Percentiles rank a stretch among this genome's conserved stretches.
phyloP scores from a whole-genome alignment of 2,888 invertebrate genomes.

The Polydrusus pterygomalis region DNA sequence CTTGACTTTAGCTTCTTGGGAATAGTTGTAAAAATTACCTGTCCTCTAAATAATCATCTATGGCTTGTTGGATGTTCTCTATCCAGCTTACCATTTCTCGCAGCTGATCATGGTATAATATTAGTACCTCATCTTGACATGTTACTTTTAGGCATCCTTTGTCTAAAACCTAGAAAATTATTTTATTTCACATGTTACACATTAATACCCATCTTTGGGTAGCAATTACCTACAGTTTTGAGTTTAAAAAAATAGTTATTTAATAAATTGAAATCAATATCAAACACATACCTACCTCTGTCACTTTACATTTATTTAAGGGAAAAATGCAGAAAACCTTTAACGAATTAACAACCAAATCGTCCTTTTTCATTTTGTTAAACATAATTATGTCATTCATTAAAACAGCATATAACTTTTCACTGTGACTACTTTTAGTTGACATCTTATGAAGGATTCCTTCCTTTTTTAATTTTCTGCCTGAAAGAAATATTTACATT shows the following conservation, averaged over 20 bases:
- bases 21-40: constrained; percentile 50
- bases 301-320: constrained; percentile 80
- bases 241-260: too few relatives aligned
- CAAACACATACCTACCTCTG: constrained; percentile 70
- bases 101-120: constrained; percentile 75
- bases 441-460: constrained; percentile 73
- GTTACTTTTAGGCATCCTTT: constrained; percentile 77
- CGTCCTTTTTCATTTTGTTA: constrained; percentile 78
- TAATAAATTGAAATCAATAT: neutral
- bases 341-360: constrained; percentile 75
- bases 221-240: too few relatives aligned
- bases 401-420: constrained; percentile 80
- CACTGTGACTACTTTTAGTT: constrained; percentile 65
- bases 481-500: constrained; percentile 61
- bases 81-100: constrained; percentile 77
- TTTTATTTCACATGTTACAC: too few relatives aligned
- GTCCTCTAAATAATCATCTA: constrained; percentile 75
- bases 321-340: constrained; percentile 82
- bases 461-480: constrained; percentile 81
- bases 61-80: constrained; percentile 74
- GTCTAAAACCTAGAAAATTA: constrained; percentile 69
- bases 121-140: constrained; percentile 76
- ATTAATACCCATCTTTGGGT: too few relatives aligned
- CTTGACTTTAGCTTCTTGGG: too few relatives aligned
- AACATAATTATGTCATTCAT: constrained; percentile 85